Evolutionary conservation across 2,797 vertebrate species (phyloP), one percentile per base, ranked within the genome.

Genomic region (Sebastes baramenuke): DNA sequence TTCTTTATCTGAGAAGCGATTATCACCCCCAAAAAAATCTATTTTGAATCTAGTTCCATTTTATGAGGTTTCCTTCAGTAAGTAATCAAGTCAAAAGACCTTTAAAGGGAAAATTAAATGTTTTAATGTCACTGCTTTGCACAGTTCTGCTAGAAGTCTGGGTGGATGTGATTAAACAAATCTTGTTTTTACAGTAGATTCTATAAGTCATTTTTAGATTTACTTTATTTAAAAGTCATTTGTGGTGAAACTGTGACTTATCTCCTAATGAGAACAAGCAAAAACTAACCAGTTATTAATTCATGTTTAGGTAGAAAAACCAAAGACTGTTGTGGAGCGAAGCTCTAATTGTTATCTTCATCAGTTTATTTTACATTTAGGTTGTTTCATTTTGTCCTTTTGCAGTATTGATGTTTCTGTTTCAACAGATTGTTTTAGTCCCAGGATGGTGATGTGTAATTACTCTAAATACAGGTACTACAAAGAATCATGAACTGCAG

Each of bases 281-380:
- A 56, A 61, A 75, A 52, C 13, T 8, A 18, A 52, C 7, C 32
- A 56, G 32, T 71, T 6, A 34, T 14, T 36, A n/a, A 14, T 52
- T 46, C 0, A 14, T 22, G 29, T 59, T 65, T 38, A 22, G 71
- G 42, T 22, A 18, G 30, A 34, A 62, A 67, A 72, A 67, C 61
- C 72, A 80, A 80, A 83, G 71, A 75, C 25, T 24, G 24, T 20
- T 32, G 46, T 49, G 46, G 46, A 49, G 46, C 46, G 3, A 20
- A 49, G 14, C 14, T 20, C 46, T 6, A 8, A 12, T 3, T 18
- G 6, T 36, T 29, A 1, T 38, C 20, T 52, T 20, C 36, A n/a
- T 42, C 10, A 2, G 42, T 54, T 36, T 20, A 1, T 52, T 1
- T 12, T n/a, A 58, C 25, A 8, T 64, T 46, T 32, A 38, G 75